Percentiles rank a stretch among this genome's conserved stretches.
Evolutionary conservation across 2,113 vertebrate species (phyloP).

Genomic region (Pomatorhinus ruficollis): DNA sequence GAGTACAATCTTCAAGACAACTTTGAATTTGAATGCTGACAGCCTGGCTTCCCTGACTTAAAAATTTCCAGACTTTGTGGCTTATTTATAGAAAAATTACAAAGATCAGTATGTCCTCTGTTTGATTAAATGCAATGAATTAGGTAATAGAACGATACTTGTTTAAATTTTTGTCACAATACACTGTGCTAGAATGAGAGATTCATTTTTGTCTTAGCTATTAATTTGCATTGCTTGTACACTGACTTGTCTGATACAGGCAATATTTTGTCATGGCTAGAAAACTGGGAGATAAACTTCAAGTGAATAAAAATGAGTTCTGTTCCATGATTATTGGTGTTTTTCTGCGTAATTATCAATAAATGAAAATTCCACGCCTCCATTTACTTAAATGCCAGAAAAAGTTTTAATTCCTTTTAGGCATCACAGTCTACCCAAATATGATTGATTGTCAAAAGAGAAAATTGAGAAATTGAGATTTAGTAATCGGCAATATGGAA

Average conservation of each 20-base stretch:
- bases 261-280: neutral
- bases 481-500: neutral
- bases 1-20: neutral
- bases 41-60: neutral
- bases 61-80: neutral
- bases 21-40: neutral
- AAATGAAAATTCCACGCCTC: neutral
- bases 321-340: neutral
- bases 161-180: neutral
- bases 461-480: neutral
- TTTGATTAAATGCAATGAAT: neutral
- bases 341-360: neutral
- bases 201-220: neutral
- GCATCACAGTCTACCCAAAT: neutral
- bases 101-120: neutral
- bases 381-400: neutral
- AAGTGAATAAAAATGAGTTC: neutral
- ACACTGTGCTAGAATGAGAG: neutral
- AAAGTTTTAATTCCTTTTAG: neutral
- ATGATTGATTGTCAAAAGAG: neutral
- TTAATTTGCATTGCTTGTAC: neutral
- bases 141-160: neutral
- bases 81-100: conserved; percentile 21
- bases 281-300: neutral
- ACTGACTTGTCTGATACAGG: neutral